A percentile compares a stretch with the other conserved stretches of the same genome.
Evolutionary conservation across 1,140 invertebrate genomes (phyloP).

Genomic region (Drosophila tropicalis): DNA sequence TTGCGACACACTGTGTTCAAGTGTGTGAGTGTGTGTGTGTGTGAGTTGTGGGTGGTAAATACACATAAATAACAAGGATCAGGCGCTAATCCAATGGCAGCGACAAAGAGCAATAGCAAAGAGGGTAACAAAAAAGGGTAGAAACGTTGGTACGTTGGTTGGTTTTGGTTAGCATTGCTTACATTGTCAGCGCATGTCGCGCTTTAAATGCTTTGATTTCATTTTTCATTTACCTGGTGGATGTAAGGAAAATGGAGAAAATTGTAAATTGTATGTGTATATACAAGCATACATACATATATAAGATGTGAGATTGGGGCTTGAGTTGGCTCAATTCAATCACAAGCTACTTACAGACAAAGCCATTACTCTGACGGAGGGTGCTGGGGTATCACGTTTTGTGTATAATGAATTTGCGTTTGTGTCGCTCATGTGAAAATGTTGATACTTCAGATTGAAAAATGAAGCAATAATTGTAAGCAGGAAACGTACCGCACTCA

Average conservation of each 20-base stretch:
- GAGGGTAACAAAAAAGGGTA: constrained; percentile 11
- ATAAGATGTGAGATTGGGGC: constrained; percentile 51
- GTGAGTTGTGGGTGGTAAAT: constrained; percentile 38
- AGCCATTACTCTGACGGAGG: constrained; percentile 63
- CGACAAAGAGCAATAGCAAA: constrained; percentile 37
- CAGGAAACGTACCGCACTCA: neutral
- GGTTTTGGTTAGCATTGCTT: constrained; percentile 46
- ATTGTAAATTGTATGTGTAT: neutral
- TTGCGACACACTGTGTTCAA: constrained; percentile 26
- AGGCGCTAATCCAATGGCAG: constrained; percentile 67
- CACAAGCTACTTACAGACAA: constrained; percentile 79
- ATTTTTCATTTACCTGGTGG: constrained; percentile 73
- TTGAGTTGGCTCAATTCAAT: constrained; percentile 72
- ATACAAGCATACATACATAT: neutral
- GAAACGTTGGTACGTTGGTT: neutral
- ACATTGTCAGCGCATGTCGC: constrained; percentile 73
- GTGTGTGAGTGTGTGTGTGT: constrained; percentile 25
- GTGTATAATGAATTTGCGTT: constrained; percentile 64
- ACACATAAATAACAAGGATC: constrained; percentile 62
- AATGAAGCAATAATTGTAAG: constrained; percentile 35
- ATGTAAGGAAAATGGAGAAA: constrained; percentile 4
- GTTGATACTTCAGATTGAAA: constrained; percentile 10
- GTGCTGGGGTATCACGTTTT: constrained; percentile 19
- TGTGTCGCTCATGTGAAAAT: constrained; percentile 54
- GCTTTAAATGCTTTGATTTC: constrained; percentile 80